A percentile compares a stretch with the other conserved stretches of the same genome.
Conservation (phyloP, 2,113 vertebrate genomes). For the Ptilonorhynchus violaceus region DNA sequence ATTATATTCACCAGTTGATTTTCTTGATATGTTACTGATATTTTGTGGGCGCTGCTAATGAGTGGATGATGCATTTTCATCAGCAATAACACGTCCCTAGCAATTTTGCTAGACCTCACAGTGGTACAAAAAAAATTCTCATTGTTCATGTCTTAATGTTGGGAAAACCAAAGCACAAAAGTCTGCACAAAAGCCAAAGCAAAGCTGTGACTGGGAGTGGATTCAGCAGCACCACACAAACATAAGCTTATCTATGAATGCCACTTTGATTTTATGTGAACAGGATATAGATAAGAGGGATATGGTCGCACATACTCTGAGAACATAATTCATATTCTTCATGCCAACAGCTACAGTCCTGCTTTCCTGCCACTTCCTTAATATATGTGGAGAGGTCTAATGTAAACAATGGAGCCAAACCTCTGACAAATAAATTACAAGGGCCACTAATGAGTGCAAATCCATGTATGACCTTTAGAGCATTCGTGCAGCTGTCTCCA, state of each 20-base stretch:
- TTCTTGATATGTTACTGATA: neutral
- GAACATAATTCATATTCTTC: neutral
- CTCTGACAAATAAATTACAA: slow-evolving; percentile 25
- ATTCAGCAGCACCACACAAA: neutral
- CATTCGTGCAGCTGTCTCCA: neutral
- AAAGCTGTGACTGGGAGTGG: neutral
- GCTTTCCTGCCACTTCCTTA: neutral
- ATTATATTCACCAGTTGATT: neutral
- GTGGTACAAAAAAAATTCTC: neutral
- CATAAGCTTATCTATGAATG: accelerated
- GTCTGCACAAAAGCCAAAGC: neutral
- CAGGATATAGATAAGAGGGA: neutral
- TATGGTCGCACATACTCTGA: neutral
- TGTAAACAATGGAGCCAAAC: neutral
- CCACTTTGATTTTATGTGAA: neutral
- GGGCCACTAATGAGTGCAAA: slow-evolving; percentile 33
- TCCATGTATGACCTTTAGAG: slow-evolving; percentile 11
- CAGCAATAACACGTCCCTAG: neutral
- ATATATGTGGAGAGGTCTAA: neutral
- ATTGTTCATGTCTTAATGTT: neutral
- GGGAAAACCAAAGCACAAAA: neutral
- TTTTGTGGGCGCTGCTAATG: neutral
- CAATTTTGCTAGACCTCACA: neutral
- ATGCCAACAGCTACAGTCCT: neutral
- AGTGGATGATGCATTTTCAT: neutral